Conservation (phyloP, 2,797 vertebrate genomes). For the Apodemus agrarius region DNA sequence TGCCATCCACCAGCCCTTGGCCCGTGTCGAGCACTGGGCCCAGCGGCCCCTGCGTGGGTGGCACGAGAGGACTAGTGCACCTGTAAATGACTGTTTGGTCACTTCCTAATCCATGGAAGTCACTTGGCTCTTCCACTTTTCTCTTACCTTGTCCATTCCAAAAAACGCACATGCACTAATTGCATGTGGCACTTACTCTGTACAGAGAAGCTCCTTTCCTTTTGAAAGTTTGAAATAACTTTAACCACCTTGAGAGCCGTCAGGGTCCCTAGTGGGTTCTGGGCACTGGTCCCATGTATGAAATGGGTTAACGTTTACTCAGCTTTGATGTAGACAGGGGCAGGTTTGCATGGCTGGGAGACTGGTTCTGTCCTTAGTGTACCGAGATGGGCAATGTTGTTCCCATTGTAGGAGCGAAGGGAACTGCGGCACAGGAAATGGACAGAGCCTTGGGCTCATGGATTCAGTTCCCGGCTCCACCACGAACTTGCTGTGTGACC, state of each 20-base stretch:
- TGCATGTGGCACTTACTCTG: conserved; percentile 67
- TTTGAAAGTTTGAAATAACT: conserved; percentile 33
- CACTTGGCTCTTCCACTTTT: conserved; percentile 55
- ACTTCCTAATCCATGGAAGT: conserved; percentile 44
- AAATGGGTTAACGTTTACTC: conserved; percentile 51
- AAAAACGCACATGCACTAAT: conserved; percentile 40
- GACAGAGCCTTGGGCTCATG: conserved; percentile 85
- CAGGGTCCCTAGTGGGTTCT: conserved; percentile 65
- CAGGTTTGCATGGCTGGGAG: conserved; percentile 82
- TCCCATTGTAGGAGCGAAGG: conserved; percentile 85
- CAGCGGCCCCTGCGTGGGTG: conserved; percentile 65
- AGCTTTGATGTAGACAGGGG: conserved; percentile 69
- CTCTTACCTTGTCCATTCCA: conserved; percentile 34
- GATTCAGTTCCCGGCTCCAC: conserved; percentile 85
- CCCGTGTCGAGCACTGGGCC: conserved; percentile 35
- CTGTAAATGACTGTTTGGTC: conserved; percentile 47
- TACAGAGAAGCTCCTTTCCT: conserved; percentile 21
- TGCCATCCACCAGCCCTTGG: conserved; percentile 19
- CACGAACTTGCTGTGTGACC: conserved; percentile 85
- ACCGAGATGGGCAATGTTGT: conserved; percentile 85
- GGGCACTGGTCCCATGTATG: conserved; percentile 58
- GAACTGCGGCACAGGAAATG: conserved; percentile 85
- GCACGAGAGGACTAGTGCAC: conserved; percentile 49
- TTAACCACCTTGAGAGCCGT: conserved; percentile 39
- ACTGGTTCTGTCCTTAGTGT: conserved; percentile 82